A percentile compares a stretch with the other conserved stretches of the same genome.
Conservation (phyloP, 2,797 vertebrate species). For the Loriculus beryllinus region DNA sequence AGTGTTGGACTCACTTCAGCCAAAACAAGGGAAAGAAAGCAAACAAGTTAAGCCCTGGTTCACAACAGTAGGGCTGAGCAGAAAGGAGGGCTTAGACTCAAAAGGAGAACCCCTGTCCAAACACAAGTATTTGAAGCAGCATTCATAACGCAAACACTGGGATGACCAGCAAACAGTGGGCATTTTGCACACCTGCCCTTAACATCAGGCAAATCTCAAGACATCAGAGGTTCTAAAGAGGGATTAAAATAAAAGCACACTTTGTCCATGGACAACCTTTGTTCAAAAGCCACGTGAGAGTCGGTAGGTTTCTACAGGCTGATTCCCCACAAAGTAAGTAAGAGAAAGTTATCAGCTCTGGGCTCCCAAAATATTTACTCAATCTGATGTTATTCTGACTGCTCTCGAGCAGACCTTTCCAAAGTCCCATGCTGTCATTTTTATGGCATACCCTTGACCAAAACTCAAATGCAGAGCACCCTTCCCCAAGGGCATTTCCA, state of each 20-base stretch:
- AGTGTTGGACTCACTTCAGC: background rate
- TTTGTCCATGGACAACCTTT: background rate
- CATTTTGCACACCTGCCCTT: background rate
- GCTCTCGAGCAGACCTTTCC: background rate
- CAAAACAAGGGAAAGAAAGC: background rate
- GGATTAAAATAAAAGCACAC: constrained; percentile 6
- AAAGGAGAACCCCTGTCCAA: background rate
- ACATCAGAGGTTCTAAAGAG: background rate
- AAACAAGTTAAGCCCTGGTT: background rate
- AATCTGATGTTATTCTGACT: background rate
- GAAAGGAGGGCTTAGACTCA: background rate
- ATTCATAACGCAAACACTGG: background rate
- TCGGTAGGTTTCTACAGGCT: background rate
- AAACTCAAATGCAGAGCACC: background rate
- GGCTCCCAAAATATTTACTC: constrained; percentile 23
- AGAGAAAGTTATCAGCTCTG: constrained; percentile 12
- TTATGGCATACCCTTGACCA: background rate
- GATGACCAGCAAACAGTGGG: background rate
- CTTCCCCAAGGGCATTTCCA: background rate
- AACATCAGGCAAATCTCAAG: background rate
- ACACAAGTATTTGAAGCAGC: background rate
- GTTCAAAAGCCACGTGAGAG: background rate
- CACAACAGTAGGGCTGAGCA: background rate
- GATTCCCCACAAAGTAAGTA: background rate
- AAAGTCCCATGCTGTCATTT: background rate